Conservation (phyloP, 2,113 vertebrate species). For the Tylochromis polylepis region DNA sequence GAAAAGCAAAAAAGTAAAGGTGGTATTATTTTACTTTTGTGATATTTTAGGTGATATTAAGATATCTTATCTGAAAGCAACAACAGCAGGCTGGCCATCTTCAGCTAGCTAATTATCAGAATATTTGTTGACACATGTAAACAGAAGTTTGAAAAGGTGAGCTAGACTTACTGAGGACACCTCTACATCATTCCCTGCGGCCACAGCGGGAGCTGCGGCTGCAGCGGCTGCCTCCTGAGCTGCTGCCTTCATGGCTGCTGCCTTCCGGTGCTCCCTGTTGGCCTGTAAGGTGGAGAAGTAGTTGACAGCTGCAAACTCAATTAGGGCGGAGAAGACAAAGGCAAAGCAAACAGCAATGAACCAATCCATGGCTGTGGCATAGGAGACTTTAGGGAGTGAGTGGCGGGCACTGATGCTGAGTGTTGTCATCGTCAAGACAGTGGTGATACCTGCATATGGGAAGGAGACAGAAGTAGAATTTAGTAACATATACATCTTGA, state of each 20-base stretch:
- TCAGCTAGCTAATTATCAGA: neutral
- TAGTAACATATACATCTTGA: neutral
- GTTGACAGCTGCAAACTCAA: constrained; percentile 96
- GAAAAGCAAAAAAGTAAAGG: neutral
- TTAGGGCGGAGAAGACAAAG: constrained; percentile 96
- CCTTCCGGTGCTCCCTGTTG: constrained; percentile 79
- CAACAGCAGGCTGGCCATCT: neutral
- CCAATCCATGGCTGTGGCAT: constrained; percentile 96
- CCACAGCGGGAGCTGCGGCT: constrained; percentile 17
- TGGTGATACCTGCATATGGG: constrained; percentile 84
- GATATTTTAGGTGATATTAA: neutral
- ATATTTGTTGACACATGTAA: neutral
- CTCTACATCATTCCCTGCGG: constrained; percentile 70
- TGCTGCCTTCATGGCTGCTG: constrained; percentile 72
- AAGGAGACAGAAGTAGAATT: neutral
- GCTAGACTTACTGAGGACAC: constrained; percentile 78
- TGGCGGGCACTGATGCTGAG: constrained; percentile 93
- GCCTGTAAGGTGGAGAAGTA: constrained; percentile 95
- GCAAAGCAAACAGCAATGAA: constrained; percentile 97
- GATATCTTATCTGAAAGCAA: neutral
- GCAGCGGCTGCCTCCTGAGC: constrained; percentile 74
- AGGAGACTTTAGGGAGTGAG: constrained; percentile 93
- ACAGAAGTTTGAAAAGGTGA: neutral
- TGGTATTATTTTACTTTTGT: neutral
- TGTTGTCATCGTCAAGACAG: constrained; percentile 94